phyloP scores from a whole-genome alignment of 2,888 invertebrate species.

The Andrena chrysosceles region DNA sequence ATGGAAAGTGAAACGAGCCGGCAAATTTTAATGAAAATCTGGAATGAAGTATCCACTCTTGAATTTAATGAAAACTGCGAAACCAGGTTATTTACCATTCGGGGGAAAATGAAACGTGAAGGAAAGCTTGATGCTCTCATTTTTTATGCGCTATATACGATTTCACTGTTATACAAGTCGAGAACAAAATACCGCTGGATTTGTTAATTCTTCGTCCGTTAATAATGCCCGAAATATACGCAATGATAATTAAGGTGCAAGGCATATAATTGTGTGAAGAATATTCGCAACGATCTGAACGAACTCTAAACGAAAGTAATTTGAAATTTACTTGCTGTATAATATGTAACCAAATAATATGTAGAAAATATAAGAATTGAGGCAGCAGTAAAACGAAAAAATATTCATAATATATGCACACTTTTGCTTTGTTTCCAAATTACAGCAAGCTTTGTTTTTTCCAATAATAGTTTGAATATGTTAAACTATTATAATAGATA shows the following conservation, averaged over 20 bases:
- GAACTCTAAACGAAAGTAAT: too few species aligned
- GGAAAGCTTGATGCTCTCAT: background rate
- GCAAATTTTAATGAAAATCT: constrained; percentile 47
- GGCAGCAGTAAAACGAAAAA: too few species aligned
- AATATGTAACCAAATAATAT: too few species aligned
- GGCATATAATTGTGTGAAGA: background rate
- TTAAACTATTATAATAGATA: too few species aligned
- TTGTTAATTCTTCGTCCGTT: background rate
- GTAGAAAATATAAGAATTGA: too few species aligned
- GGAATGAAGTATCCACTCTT: constrained; percentile 29
- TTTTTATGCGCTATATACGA: background rate
- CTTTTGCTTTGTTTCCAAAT: too few species aligned
- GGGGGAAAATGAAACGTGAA: constrained; percentile 23
- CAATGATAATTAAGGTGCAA: background rate
- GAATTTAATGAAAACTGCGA: constrained; percentile 42
- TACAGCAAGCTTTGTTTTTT: too few species aligned
- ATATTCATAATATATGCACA: too few species aligned
- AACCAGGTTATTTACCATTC: constrained; percentile 24
- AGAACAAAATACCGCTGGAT: background rate
- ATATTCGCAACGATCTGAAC: background rate
- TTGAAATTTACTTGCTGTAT: too few species aligned
- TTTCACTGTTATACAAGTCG: background rate
- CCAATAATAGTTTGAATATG: too few species aligned
- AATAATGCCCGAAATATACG: background rate
- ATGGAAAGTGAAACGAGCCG: constrained; percentile 37